Base-by-base conservation (phyloP, 2,888 invertebrate genomes). In the Eucriotettix oculatus region DNA sequence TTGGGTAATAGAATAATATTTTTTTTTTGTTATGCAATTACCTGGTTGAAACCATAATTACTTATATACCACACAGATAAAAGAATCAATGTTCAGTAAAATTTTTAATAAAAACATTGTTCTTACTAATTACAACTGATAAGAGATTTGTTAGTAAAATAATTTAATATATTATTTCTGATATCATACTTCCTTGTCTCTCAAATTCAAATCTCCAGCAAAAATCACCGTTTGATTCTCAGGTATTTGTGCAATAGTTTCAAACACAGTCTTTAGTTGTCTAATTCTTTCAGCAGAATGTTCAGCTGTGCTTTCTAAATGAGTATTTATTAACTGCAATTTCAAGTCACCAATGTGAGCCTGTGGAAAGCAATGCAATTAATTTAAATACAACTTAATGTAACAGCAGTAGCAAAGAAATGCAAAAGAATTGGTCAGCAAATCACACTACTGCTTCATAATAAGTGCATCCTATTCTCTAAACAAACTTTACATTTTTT, bases 201-300 rank as follows among this genome's bases (percentile, higher is more conserved):
- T 69, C 1, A 81, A 66, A 68, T 83, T 83, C 42, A 82, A 68
- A 68, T 82, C 82, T 1, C 82, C 82, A 42, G 76, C 82, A 69
- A 80, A 78, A 54, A 83, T 71, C 0, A 78, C 75, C 10, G 67
- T 66, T 43, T 67, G 65, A n/a, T 69, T 66, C 14, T 65, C 58
- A n/a, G 68, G 65, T 16, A 65, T 62, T 9, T 64, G 60, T 12
- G 56, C 61, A 9, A 63, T 59, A 1, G 65, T 56, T 17, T 71
- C 65, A 58, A 79, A 74, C 9, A 70, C 70, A 3, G 61, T 65
- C 58, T 68, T 68, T 48, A 79, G 68, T 65, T 81, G 80, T 1
- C 67, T 67, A 54, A 70, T 70, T 52, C 81, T 68, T 64, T 75
- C 75, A 0, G 64, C 67, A 5, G 73, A 64, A 65, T 73, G 72